Base-by-base conservation (phyloP, 30 jellyfish, hydroid and myxozoan species). In the Aurelia aurita complex sp. Pacific region DNA sequence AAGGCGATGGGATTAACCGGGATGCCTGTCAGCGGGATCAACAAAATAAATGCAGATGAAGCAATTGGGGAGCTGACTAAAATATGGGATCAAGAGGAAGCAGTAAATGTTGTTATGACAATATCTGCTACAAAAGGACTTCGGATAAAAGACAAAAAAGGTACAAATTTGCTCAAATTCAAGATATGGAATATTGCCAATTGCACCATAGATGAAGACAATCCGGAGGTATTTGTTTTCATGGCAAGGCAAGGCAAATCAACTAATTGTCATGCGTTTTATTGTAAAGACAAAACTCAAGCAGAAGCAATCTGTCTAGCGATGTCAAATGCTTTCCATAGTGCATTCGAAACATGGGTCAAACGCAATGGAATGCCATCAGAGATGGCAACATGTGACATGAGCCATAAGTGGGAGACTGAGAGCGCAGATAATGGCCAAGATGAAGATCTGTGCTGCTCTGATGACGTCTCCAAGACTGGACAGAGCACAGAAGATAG, bases 301-400 rank as follows among this genome's bases (percentile, higher is more conserved):
- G 92, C 92, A 10, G 92, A 83, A 60, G 92, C 86, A 1, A 72
- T 83, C 5, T 83, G 87, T 51, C 53, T 73, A 69, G 52, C 87
- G 17, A 71, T 83, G 92, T 83, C 87, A 29, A 77, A 66, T 62
- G 92, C 92, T 11, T 83, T 83, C 35, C 92, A 83, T 15, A 70
- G 54, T 13, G 92, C 92, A 4, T 83, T 83, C 60, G 92, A 73
- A 55, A 77, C 86, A 9, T 83, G 92, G 92, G 63, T 83, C 73
- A 64, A 67, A 18, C 81, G 16, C 8, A n/a, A 43, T 73, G 69
- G 69, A 12, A 34, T 18, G 4, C 80, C 63, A 46, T 29, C 77
- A 17, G 51, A 40, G 52, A 10, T 40, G 10, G 6, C 52, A 4
- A 4, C 5, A 40, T 1, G 10, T 40, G 52, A 40, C 6, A 40